Evolutionary conservation across 2,888 invertebrate species (phyloP).

Genomic region (Deilephila porcellus): DNA sequence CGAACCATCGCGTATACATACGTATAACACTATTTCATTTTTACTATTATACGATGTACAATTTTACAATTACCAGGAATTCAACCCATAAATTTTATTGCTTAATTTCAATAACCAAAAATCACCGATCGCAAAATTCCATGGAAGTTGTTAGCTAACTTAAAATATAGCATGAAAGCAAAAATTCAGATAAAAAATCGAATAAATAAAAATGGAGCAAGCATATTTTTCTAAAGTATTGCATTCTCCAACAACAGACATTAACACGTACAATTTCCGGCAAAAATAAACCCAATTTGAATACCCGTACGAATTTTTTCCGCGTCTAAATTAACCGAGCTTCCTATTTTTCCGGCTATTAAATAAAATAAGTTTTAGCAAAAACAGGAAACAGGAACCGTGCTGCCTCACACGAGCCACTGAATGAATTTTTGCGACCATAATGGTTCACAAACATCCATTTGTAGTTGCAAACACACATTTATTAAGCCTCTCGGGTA

Average conservation of each 20-base stretch:
- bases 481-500: slow-evolving; percentile 52
- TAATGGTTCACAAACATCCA: slow-evolving; percentile 47
- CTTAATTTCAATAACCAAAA: no score
- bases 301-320: not conserved
- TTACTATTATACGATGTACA: no score
- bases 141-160: no score
- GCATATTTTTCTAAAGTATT: not conserved
- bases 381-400: slow-evolving; percentile 33
- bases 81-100: no score
- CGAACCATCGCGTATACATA: no score
- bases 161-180: no score
- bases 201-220: not conserved
- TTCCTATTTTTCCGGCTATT: slow-evolving; percentile 28
- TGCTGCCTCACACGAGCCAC: slow-evolving; percentile 31
- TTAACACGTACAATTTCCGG: slow-evolving; percentile 32
- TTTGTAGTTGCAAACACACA: slow-evolving; percentile 44
- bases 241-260: not conserved
- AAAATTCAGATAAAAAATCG: not conserved
- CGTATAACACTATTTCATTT: no score
- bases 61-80: no score
- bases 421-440: slow-evolving; percentile 48
- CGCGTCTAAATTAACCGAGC: slow-evolving; percentile 5
- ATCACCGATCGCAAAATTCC: no score
- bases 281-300: slow-evolving; percentile 35
- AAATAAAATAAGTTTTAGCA: slow-evolving; percentile 30